phyloP scores from a whole-genome alignment of 2,888 invertebrate species.

The Eurytoma adleriae region DNA sequence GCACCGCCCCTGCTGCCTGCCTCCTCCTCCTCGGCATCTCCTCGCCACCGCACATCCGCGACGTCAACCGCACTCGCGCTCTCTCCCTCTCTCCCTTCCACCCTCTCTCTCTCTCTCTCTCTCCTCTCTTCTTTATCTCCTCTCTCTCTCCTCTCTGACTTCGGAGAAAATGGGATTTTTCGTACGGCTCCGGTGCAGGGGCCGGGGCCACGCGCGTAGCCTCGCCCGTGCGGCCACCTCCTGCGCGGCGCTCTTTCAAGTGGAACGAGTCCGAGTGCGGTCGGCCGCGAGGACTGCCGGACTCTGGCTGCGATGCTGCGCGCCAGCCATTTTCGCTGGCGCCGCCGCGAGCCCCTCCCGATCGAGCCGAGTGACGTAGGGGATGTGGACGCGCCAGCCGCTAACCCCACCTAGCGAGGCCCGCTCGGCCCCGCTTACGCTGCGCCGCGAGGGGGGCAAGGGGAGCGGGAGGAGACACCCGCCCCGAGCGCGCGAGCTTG shows the following conservation, averaged over 20 bases:
- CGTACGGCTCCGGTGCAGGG: not conserved
- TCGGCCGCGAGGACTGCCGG: conserved; percentile 21
- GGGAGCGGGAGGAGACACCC: not conserved
- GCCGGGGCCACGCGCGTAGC: not conserved
- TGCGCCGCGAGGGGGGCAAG: not conserved
- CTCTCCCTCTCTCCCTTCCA: not conserved
- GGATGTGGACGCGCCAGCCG: not conserved
- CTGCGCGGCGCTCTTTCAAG: not conserved
- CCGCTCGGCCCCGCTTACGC: not conserved
- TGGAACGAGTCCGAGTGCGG: conserved; percentile 23
- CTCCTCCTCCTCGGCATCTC: not conserved
- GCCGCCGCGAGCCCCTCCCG: conserved; percentile 46
- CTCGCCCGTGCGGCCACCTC: not conserved
- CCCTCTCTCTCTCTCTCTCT: not conserved
- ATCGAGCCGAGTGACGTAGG: not conserved
- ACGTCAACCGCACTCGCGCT: not conserved
- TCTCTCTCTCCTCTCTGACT: no score
- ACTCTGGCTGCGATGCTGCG: conserved; percentile 43
- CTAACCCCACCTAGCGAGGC: not conserved
- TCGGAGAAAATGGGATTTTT: not conserved
- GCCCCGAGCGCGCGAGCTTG: not conserved
- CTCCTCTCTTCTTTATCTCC: no score
- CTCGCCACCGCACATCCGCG: not conserved
- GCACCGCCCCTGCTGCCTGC: not conserved
- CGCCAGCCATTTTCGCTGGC: conserved; percentile 50